Base-by-base conservation (phyloP, 2,113 vertebrate genomes). In the Plectropomus leopardus region DNA sequence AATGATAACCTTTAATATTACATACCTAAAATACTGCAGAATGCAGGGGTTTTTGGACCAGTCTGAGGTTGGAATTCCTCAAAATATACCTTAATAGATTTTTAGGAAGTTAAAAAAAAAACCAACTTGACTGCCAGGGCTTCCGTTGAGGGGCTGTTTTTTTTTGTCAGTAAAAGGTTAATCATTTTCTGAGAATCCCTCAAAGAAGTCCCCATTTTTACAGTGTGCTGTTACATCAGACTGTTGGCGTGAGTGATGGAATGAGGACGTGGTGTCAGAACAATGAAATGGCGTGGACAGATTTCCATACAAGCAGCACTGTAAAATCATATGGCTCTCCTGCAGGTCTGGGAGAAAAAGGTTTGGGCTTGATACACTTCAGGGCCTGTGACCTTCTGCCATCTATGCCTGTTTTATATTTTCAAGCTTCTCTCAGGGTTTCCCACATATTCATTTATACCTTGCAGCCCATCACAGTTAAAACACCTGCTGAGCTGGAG, bases 241-340 rank as follows among this genome's bases (percentile, higher is more conserved):
- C 53, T 32, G 57, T 76, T 72, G 74, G 34, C n/a, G 60, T 90
- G 79, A 85, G 63, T 86, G 84, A 89, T 76, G 50, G 86, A 91
- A 88, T 91, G 83, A 72, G 85, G 83, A 86, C 81, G 9, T 58
- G 65, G 65, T 79, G 83, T 91, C 89, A 86, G 75, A 86, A 85
- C 65, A 86, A 82, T 78, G 42, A 82, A 72, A 72, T 71, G 50
- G 63, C 9, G 10, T 40, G 58, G 74, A 80, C 77, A 73, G 80
- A 89, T 90, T 80, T 83, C 72, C 78, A 76, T 72, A 47, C 24
- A 85, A 48, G 70, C 74, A 53, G 55, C 66, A 58, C 45, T 70
- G 55, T 74, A 42, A 54, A 16, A 78, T 89, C 75, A 73, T 73
- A 65, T 75, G 64, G 54, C 32, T 32, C 69, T 81, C 10, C 45